phyloP scores from a whole-genome alignment of 2,113 vertebrate species.

The Hylia prasina region DNA sequence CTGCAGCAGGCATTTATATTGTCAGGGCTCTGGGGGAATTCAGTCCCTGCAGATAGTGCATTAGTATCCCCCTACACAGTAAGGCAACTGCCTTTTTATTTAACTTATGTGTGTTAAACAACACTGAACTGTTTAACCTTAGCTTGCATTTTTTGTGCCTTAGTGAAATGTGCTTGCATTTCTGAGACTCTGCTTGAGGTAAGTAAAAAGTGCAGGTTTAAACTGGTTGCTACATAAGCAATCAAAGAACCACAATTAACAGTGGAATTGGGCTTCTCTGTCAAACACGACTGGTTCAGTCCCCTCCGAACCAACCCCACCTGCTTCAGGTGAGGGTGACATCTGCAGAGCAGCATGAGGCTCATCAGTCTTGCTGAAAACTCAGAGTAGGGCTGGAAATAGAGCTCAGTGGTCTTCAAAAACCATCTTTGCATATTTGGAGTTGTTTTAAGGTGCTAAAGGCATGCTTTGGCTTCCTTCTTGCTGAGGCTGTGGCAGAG shows the following conservation, averaged over 20 bases:
- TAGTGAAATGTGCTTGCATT: neutral
- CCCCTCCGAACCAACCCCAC: neutral
- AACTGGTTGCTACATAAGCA: neutral
- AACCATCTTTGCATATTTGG: neutral
- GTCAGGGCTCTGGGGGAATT: neutral
- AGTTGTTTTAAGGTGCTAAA: neutral
- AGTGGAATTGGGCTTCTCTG: neutral
- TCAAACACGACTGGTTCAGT: neutral
- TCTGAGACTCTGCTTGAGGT: neutral
- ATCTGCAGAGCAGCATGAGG: neutral
- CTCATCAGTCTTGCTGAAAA: neutral
- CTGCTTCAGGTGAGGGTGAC: neutral
- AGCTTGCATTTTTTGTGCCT: neutral
- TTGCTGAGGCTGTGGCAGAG: neutral
- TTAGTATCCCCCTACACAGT: neutral
- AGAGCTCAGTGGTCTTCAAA: neutral
- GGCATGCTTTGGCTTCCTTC: neutral
- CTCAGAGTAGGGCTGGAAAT: neutral
- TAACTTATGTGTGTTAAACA: neutral
- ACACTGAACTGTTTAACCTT: neutral
- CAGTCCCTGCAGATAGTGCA: neutral
- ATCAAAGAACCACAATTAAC: neutral
- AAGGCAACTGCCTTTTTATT: neutral
- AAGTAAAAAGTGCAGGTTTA: neutral
- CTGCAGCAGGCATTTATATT: neutral